Percentiles rank a stretch among this genome's conserved stretches.
phyloP scores from a whole-genome alignment of 2,888 invertebrate species.

The Phorcus lineatus region DNA sequence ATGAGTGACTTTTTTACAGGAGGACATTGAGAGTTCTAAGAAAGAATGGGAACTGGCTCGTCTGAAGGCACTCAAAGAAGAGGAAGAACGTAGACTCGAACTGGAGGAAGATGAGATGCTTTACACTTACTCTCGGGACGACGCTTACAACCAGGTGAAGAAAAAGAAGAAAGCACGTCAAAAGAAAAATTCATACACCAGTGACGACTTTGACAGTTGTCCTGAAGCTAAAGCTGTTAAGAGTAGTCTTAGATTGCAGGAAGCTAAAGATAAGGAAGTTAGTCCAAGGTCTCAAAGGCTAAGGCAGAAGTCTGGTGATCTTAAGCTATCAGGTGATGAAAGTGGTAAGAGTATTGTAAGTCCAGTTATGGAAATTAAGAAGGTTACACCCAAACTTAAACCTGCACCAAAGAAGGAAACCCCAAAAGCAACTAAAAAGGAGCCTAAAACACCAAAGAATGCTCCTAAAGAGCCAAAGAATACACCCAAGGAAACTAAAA shows the following conservation, averaged over 20 bases:
- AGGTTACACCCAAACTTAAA: constrained; percentile 16
- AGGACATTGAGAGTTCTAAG: constrained; percentile 83
- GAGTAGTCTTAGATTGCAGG: constrained; percentile 16
- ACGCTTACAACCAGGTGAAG: constrained; percentile 89
- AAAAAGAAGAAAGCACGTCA: constrained; percentile 36
- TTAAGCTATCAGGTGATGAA: constrained; percentile 24
- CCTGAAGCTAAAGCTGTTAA: background rate
- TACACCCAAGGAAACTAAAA: constrained; percentile 10
- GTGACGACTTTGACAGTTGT: constrained; percentile 24
- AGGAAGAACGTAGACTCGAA: constrained; percentile 74
- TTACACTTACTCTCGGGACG: constrained; percentile 86
- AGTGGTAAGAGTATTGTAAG: background rate
- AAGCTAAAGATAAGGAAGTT: constrained; percentile 9
- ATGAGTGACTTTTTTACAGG: constrained; percentile 63
- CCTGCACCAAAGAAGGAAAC: background rate
- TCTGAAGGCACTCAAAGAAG: constrained; percentile 77
- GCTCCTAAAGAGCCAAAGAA: background rate
- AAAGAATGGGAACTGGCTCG: constrained; percentile 92
- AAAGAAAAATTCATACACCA: constrained; percentile 8
- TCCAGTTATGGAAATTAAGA: background rate
- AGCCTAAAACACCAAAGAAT: background rate
- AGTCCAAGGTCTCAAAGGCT: background rate
- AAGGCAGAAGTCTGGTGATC: constrained; percentile 5
- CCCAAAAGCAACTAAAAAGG: constrained; percentile 5
- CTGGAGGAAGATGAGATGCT: constrained; percentile 79